These are phyloP conservation scores for Scomberomorus guttatus DNA, from an alignment of 2,797 vertebrate species.

Conservation along the genomic window DNA sequence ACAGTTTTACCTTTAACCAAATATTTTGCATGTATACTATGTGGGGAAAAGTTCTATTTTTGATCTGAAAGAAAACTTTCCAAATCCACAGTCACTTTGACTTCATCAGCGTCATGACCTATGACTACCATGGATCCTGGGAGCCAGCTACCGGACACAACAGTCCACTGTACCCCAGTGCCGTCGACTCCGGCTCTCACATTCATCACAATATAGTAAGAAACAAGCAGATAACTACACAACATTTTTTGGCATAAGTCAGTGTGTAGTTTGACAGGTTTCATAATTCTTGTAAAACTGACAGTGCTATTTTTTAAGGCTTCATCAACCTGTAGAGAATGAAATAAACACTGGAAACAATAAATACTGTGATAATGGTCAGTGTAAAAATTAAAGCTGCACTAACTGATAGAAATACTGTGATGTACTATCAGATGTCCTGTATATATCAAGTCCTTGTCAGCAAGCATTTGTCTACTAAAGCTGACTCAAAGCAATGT, in stretches of 20 bases:
- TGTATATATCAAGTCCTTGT: too few species aligned
- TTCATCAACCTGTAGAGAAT: too few species aligned
- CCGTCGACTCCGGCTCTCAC: conserved; percentile 65
- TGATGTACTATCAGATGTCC: too few species aligned
- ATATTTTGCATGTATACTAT: not conserved
- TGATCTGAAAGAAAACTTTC: not conserved
- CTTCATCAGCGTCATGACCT: conserved; percentile 85
- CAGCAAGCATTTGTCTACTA: too few species aligned
- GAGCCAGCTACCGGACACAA: conserved; percentile 84
- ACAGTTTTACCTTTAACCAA: not conserved
- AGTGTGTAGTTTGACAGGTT: not conserved
- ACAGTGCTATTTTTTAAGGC: too few species aligned
- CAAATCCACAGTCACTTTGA: conserved; percentile 78
- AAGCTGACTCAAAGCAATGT: too few species aligned
- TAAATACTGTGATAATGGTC: too few species aligned
- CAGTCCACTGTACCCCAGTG: conserved; percentile 83
- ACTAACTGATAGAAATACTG: not conserved
- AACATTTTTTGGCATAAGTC: not conserved
- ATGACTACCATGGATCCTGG: conserved; percentile 86
- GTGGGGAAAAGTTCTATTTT: not conserved
- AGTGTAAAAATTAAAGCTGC: too few species aligned
- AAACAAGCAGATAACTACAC: not conserved
- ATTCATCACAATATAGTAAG: conserved; percentile 81
- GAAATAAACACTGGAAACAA: too few species aligned
- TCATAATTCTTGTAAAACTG: too few species aligned